Evolutionary conservation across 1,140 invertebrate species (phyloP).

Genomic region (Lucilia sericata): DNA sequence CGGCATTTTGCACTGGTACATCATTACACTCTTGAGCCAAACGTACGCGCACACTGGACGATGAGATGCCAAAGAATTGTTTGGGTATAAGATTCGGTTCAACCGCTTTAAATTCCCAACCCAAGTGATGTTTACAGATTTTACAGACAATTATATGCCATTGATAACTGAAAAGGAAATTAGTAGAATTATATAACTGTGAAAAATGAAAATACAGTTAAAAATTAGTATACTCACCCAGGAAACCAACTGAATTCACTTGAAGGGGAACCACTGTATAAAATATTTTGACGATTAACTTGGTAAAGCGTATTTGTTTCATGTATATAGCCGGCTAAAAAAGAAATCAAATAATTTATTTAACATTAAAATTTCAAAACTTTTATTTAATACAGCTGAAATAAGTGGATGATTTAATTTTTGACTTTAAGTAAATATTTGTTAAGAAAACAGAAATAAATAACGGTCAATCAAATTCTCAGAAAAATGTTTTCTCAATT

Average conservation of each 20-base stretch:
- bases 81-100: slow-evolving; percentile 74
- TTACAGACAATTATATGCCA: slow-evolving; percentile 83
- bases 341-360: no score
- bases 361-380: not conserved
- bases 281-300: slow-evolving; percentile 71
- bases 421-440: no score
- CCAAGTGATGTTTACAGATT: slow-evolving; percentile 77
- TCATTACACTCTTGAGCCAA: slow-evolving; percentile 36
- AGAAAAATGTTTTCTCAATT: no score
- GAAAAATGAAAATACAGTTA: no score
- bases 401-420: no score
- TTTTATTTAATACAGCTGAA: no score
- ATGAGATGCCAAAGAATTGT: slow-evolving; percentile 80
- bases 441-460: no score
- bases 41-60: slow-evolving; percentile 62
- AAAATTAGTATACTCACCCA: slow-evolving; percentile 72
- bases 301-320: slow-evolving; percentile 83
- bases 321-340: slow-evolving; percentile 78
- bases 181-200: no score
- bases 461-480: no score
- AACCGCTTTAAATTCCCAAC: slow-evolving; percentile 82
- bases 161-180: slow-evolving; percentile 73
- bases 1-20: slow-evolving; percentile 16
- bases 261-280: slow-evolving; percentile 72
- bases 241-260: slow-evolving; percentile 88